A percentile compares a stretch with the other conserved stretches of the same genome.
These are phyloP conservation scores for Gallinago paraguaiae DNA, from an alignment of 2,113 vertebrate species.

Conservation along the genomic window DNA sequence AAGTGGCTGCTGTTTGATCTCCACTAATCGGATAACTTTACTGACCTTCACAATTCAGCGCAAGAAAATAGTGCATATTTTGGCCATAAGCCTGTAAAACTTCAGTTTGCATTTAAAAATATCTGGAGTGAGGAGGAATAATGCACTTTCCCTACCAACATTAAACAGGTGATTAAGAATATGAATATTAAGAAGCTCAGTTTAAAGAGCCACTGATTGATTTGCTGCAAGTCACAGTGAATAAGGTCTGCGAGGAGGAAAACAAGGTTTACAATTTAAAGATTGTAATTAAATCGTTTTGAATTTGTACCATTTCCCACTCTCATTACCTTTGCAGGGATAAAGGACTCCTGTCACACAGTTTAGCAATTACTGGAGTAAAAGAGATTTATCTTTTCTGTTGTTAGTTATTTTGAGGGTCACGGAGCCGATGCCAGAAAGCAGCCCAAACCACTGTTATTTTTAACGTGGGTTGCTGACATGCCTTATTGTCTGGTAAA, in stretches of 20 bases:
- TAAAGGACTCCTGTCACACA: background rate
- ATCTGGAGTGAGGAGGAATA: background rate
- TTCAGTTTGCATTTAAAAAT: background rate
- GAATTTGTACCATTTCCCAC: slow-evolving; percentile 6
- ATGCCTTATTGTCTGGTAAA: background rate
- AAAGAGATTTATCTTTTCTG: background rate
- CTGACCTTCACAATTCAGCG: background rate
- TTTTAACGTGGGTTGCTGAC: background rate
- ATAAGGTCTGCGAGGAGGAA: slow-evolving; percentile 10
- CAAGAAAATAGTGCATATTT: background rate
- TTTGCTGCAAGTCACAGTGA: slow-evolving; percentile 7
- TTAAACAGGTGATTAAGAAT: background rate
- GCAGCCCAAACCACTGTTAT: background rate
- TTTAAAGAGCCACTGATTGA: background rate
- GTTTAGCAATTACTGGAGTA: background rate
- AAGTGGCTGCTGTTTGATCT: background rate
- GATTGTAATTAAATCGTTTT: background rate
- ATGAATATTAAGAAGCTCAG: background rate
- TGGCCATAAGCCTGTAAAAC: background rate
- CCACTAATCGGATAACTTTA: background rate
- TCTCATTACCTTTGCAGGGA: slow-evolving; percentile 8
- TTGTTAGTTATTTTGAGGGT: background rate
- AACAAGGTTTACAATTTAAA: slow-evolving; percentile 13
- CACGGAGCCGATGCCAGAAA: background rate
- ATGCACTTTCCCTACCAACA: background rate